phyloP scores from a whole-genome alignment of 37 sponge, comb jelly and placozoan species.

The Ephydatia muelleri region DNA sequence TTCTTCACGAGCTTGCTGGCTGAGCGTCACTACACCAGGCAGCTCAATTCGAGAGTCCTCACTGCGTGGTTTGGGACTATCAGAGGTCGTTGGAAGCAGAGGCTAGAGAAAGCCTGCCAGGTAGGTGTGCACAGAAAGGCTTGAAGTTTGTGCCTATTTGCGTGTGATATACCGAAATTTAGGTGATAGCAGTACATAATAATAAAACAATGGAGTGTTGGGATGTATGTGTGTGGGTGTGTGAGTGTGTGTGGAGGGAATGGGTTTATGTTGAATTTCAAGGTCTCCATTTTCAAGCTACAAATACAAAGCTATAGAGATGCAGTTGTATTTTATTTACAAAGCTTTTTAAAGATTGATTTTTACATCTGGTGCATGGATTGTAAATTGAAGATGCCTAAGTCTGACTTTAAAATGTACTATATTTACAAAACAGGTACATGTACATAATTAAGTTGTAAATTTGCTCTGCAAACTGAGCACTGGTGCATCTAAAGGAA shows the following conservation, averaged over 20 bases:
- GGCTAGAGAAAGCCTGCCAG: constrained; percentile 95
- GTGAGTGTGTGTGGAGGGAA: neutral
- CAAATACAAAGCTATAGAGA: constrained; percentile 4
- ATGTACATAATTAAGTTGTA: too few species aligned
- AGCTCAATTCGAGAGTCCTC: constrained; percentile 57
- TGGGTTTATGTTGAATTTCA: neutral
- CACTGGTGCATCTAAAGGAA: neutral
- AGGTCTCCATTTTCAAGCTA: neutral
- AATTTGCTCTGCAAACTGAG: too few species aligned
- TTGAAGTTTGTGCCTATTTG: constrained; percentile 17
- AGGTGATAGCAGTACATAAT: too few species aligned
- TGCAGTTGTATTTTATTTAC: neutral
- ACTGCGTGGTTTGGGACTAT: constrained; percentile 83
- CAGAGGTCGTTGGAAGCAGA: constrained; percentile 79
- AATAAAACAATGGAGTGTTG: too few species aligned
- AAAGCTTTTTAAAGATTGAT: neutral
- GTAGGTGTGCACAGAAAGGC: constrained; percentile 17
- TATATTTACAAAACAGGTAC: too few species aligned
- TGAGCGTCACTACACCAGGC: constrained; percentile 38
- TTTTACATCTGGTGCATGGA: too few species aligned
- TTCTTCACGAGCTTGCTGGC: constrained; percentile 62
- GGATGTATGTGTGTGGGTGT: neutral
- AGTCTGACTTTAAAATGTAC: too few species aligned
- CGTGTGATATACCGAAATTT: too few species aligned
- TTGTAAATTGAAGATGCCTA: too few species aligned